Evolutionary conservation across 2,888 invertebrate genomes (phyloP).

Genomic region (Tolmerus cingulatus): DNA sequence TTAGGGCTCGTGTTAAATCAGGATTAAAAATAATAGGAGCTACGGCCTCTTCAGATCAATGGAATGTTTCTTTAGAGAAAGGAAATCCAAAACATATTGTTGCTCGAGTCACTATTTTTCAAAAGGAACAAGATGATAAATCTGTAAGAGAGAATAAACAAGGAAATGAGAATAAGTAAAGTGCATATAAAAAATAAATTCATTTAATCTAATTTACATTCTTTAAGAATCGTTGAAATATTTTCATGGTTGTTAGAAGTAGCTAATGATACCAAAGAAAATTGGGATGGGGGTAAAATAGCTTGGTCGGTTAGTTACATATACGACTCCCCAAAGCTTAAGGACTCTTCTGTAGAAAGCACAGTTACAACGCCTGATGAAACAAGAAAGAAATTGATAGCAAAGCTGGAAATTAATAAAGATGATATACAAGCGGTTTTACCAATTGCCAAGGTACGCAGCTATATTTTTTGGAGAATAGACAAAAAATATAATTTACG

Average conservation of each 20-base stretch:
- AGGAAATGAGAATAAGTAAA: constrained; percentile 50
- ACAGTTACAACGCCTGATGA: constrained; percentile 58
- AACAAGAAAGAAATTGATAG: constrained; percentile 74
- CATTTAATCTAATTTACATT: background rate
- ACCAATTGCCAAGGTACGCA: constrained; percentile 83
- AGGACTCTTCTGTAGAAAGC: constrained; percentile 56
- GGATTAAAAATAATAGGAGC: constrained; percentile 87
- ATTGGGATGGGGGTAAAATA: constrained; percentile 83
- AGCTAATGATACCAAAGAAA: constrained; percentile 77
- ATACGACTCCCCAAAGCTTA: constrained; percentile 67
- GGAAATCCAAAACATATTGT: constrained; percentile 85
- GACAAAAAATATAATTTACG: background rate
- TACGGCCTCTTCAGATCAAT: constrained; percentile 76
- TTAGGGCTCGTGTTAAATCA: constrained; percentile 87
- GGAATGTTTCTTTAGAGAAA: constrained; percentile 87
- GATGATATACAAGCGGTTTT: constrained; percentile 93
- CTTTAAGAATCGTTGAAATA: constrained; percentile 76
- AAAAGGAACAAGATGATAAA: constrained; percentile 66
- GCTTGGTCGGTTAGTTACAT: constrained; percentile 86
- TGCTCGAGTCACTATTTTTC: constrained; percentile 86
- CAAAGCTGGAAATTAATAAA: constrained; percentile 87
- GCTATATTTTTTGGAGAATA: background rate
- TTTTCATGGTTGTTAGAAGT: constrained; percentile 93
- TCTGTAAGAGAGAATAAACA: constrained; percentile 49
- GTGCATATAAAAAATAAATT: background rate